phyloP scores from a whole-genome alignment of 2,888 invertebrate species.

The Notodonta dromedarius region DNA sequence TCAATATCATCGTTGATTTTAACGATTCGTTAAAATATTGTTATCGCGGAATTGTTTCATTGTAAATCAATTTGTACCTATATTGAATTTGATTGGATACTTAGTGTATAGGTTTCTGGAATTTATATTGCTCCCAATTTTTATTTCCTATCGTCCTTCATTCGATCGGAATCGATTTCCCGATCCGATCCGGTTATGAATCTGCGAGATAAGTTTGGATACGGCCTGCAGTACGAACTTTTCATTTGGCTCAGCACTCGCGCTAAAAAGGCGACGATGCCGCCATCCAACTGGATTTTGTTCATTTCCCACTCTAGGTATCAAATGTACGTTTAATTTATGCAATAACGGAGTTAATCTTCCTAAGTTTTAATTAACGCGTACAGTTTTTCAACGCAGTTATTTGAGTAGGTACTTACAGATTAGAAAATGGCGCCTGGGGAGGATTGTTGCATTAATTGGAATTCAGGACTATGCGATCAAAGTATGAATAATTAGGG shows the following conservation, averaged over 20 bases:
- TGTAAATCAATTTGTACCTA: not conserved
- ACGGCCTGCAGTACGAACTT: constrained; percentile 27
- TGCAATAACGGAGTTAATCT: constrained; percentile 63
- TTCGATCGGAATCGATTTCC: constrained; percentile 11
- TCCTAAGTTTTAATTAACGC: constrained; percentile 63
- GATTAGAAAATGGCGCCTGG: constrained; percentile 9
- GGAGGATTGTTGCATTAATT: not conserved
- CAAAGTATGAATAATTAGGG: too few species aligned
- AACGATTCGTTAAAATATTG: not conserved
- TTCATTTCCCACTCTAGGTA: constrained; percentile 43
- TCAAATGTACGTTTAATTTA: constrained; percentile 59
- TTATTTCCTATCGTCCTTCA: constrained; percentile 14
- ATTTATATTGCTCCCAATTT: not conserved
- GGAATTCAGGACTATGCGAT: not conserved
- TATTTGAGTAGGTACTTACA: constrained; percentile 10
- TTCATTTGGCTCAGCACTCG: constrained; percentile 30
- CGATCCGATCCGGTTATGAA: constrained; percentile 48
- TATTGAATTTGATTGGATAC: not conserved
- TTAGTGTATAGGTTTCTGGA: not conserved
- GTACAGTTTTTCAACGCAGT: constrained; percentile 27
- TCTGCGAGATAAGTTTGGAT: constrained; percentile 54
- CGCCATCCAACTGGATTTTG: constrained; percentile 33
- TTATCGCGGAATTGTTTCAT: not conserved
- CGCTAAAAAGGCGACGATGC: constrained; percentile 43
- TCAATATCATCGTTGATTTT: not conserved